phyloP scores from a whole-genome alignment of 2,888 invertebrate genomes.

The Eristalis intricaria region DNA sequence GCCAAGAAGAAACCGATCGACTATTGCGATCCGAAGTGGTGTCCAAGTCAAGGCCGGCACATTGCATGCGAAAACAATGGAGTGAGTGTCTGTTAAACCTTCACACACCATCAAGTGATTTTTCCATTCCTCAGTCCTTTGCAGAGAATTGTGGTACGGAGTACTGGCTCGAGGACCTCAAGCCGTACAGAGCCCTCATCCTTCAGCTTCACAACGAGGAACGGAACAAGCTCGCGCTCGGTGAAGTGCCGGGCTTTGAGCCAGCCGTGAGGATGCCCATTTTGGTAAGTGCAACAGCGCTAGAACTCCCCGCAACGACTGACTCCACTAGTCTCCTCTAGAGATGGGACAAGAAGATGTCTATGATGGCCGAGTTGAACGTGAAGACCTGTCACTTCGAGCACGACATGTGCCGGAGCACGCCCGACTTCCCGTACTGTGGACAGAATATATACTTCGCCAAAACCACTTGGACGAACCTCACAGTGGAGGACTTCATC shows the following conservation, averaged over 20 bases:
- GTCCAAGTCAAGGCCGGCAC: slow-evolving; percentile 51
- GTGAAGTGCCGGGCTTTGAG: slow-evolving; percentile 13
- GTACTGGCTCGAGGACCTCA: slow-evolving; percentile 33
- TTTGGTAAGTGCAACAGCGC: slow-evolving; percentile 7
- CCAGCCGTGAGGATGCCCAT: slow-evolving; percentile 41
- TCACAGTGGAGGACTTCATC: slow-evolving; percentile 48
- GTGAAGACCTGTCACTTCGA: slow-evolving; percentile 56
- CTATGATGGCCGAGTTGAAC: slow-evolving; percentile 45
- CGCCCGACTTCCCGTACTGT: slow-evolving; percentile 38
- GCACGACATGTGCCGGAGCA: slow-evolving; percentile 54
- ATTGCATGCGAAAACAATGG: slow-evolving; percentile 53
- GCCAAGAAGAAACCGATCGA: background rate
- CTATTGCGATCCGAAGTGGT: slow-evolving; percentile 27
- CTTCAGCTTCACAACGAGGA: slow-evolving; percentile 39
- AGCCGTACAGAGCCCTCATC: slow-evolving; percentile 19
- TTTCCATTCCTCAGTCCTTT: slow-evolving; percentile 17
- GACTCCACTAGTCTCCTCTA: background rate
- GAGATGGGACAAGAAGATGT: slow-evolving; percentile 52
- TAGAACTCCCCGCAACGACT: background rate
- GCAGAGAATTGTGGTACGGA: slow-evolving; percentile 13
- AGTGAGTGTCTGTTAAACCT: background rate
- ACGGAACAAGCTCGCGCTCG: slow-evolving; percentile 20
- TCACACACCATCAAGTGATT: background rate
- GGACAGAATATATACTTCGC: slow-evolving; percentile 59
- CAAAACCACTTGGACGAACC: slow-evolving; percentile 38